Percentiles rank a stretch among this genome's conserved stretches.
These are phyloP conservation scores for Synergus japonicus DNA, from an alignment of 2,888 invertebrate species.

Conservation along the genomic window DNA sequence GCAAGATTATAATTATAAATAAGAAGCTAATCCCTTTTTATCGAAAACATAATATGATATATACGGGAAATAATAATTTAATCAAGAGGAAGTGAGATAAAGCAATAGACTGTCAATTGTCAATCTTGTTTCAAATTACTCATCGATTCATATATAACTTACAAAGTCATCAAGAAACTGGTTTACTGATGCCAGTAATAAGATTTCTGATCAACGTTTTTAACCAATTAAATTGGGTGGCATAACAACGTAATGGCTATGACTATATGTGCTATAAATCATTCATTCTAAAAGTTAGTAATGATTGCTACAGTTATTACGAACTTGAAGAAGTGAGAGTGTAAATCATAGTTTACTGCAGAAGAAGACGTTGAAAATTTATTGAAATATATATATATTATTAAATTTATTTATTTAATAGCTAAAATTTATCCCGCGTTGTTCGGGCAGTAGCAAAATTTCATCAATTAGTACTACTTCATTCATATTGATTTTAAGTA, in stretches of 20 bases:
- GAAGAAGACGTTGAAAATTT: conserved; percentile 19
- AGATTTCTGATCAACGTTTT: conserved; percentile 7
- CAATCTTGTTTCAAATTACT: neutral
- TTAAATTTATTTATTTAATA: too few species aligned
- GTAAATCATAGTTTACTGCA: conserved; percentile 26
- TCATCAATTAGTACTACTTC: too few species aligned
- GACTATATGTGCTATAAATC: conserved; percentile 7
- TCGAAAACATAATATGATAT: too few species aligned
- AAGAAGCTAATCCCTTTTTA: too few species aligned
- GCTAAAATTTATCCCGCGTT: too few species aligned
- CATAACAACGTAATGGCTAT: conserved; percentile 14
- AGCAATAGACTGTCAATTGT: neutral
- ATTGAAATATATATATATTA: neutral
- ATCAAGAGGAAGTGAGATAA: neutral
- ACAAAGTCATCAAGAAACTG: neutral
- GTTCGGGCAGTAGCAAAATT: too few species aligned
- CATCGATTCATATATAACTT: neutral
- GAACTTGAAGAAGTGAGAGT: conserved; percentile 20
- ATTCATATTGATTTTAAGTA: too few species aligned
- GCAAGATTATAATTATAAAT: too few species aligned
- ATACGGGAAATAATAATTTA: too few species aligned
- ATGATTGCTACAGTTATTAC: conserved; percentile 34
- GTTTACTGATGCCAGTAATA: neutral
- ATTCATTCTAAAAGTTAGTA: conserved; percentile 15
- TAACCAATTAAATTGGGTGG: neutral